Conservation (phyloP, 2,888 invertebrate genomes). For the Esperia sulphurella region DNA sequence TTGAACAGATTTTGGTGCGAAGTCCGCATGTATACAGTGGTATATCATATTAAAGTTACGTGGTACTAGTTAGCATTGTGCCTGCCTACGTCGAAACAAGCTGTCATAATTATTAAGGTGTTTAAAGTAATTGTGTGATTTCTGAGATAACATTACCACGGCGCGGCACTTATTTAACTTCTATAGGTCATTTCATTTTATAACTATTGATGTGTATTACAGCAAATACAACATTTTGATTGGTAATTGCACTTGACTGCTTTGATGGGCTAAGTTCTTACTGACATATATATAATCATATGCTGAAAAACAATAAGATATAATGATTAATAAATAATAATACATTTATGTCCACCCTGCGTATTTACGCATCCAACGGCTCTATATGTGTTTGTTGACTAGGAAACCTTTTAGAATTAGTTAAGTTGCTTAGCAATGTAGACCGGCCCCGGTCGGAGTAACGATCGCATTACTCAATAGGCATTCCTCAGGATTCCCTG, state of each 20-base stretch:
- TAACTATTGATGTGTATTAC: no score
- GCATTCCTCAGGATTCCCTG: conserved; percentile 59
- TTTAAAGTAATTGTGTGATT: conserved; percentile 39
- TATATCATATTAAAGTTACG: conserved; percentile 50
- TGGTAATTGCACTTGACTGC: no score
- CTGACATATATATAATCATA: no score
- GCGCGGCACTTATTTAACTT: no score
- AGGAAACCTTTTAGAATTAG: conserved; percentile 50
- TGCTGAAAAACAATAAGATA: no score
- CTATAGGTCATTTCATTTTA: no score
- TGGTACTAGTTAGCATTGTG: conserved; percentile 71
- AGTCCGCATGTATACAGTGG: conserved; percentile 14
- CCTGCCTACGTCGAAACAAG: conserved; percentile 61
- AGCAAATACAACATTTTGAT: no score
- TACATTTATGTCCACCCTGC: no score
- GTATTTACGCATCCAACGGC: neutral
- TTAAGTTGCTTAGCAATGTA: conserved; percentile 38
- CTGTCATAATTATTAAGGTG: conserved; percentile 73
- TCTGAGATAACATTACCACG: no score
- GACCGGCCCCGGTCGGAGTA: conserved; percentile 32
- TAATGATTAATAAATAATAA: no score
- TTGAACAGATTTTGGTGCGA: conserved; percentile 7
- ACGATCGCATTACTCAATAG: conserved; percentile 61
- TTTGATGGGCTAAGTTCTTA: no score
- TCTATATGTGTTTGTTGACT: conserved; percentile 13